Percentiles rank a stretch among this genome's conserved stretches.
Evolutionary conservation across 2,113 vertebrate genomes (phyloP).

Genomic region (Heliornis fulica): DNA sequence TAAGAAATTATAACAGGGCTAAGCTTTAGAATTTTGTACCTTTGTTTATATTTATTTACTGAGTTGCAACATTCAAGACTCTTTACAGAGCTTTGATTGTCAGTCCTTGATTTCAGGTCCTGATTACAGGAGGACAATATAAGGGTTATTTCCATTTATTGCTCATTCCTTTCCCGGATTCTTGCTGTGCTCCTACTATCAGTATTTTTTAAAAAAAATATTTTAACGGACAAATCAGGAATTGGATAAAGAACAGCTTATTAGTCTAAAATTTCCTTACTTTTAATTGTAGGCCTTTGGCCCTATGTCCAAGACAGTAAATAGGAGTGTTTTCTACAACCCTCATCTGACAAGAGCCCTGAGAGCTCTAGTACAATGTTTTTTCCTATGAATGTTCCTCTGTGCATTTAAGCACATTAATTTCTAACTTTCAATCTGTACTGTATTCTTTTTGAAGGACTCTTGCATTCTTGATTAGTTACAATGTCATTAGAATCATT

Average conservation of each 20-base stretch:
- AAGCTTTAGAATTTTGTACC: neutral
- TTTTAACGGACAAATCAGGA: neutral
- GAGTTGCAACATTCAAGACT: neutral
- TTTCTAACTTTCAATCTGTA: neutral
- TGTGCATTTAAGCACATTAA: neutral
- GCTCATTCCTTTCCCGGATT: neutral
- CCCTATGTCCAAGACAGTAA: neutral
- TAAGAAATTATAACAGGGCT: neutral
- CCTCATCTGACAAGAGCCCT: neutral
- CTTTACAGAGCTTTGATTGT: neutral
- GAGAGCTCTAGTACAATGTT: accelerated
- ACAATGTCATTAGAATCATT: neutral
- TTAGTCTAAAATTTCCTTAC: neutral
- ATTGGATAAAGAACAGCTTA: neutral
- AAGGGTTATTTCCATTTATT: neutral
- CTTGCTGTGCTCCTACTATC: neutral
- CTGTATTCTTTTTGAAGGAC: neutral
- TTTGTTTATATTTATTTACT: neutral
- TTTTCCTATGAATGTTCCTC: neutral
- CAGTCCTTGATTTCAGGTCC: neutral
- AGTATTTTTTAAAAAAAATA: neutral
- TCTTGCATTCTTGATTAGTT: neutral
- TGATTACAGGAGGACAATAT: neutral
- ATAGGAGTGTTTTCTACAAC: neutral
- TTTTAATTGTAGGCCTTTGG: neutral